phyloP scores from a whole-genome alignment of 2,797 vertebrate genomes.

The Menidia menidia region DNA sequence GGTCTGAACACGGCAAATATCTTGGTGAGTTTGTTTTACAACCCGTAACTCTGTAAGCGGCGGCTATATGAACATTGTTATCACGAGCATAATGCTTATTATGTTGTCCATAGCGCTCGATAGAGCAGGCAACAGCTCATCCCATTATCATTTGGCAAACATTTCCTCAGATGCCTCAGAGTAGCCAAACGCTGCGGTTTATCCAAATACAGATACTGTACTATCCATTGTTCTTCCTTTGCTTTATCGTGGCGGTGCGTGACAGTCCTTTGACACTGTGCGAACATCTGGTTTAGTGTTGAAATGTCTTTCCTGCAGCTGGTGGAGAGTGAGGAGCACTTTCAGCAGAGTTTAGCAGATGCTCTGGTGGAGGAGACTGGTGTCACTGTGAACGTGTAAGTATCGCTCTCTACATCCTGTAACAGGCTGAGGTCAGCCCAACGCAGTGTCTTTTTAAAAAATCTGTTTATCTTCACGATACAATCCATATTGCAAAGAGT shows the following conservation, averaged over 20 bases:
- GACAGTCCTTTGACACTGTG: background rate
- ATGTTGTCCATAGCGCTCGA: too few species aligned
- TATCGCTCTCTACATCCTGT: conserved; percentile 9
- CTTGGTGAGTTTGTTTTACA: conserved; percentile 71
- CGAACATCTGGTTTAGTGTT: conserved; percentile 21
- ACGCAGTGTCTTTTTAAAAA: too few species aligned
- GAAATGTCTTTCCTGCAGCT: conserved; percentile 63
- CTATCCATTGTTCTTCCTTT: background rate
- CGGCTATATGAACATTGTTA: background rate
- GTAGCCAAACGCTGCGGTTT: too few species aligned
- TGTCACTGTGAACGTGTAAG: conserved; percentile 77
- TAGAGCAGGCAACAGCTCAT: too few species aligned
- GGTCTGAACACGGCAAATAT: conserved; percentile 75
- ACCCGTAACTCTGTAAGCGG: background rate
- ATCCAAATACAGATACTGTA: background rate
- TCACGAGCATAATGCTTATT: background rate
- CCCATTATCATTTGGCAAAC: too few species aligned
- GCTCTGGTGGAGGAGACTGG: conserved; percentile 70
- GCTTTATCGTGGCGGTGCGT: too few species aligned
- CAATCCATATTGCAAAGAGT: too few species aligned
- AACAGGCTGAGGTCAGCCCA: too few species aligned
- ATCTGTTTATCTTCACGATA: too few species aligned
- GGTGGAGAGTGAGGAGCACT: conserved; percentile 80
- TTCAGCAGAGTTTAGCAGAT: conserved; percentile 79
- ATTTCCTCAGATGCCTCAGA: too few species aligned